Evolutionary conservation across 2,888 invertebrate genomes (phyloP).

Genomic region (Loripinus fragilis): DNA sequence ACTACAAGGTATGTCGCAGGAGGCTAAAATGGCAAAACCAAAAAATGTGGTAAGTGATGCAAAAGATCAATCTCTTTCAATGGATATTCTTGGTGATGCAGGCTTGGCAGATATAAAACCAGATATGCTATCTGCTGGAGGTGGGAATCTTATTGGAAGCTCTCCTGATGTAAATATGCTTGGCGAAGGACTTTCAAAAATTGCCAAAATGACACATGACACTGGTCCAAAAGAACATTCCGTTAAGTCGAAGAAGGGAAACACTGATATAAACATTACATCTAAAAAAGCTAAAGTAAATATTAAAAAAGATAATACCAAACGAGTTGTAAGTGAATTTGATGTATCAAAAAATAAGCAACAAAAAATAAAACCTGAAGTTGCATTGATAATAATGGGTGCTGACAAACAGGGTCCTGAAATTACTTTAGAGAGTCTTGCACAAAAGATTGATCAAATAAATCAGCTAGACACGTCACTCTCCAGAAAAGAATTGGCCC

Average conservation of each 20-base stretch:
- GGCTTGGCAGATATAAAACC: not conserved
- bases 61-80: too few species aligned
- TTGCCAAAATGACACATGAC: not conserved
- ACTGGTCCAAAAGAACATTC: not conserved
- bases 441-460: not conserved
- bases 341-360: not conserved
- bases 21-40: not conserved
- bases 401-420: not conserved
- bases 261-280: not conserved
- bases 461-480: not conserved
- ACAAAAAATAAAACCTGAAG: not conserved
- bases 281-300: conserved; percentile 9
- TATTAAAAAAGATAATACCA: not conserved
- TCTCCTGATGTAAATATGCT: not conserved
- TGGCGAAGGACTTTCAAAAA: not conserved
- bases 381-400: conserved; percentile 1
- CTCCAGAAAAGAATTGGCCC: not conserved
- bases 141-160: not conserved
- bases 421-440: not conserved
- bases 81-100: not conserved
- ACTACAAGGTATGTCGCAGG: not conserved
- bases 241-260: not conserved
- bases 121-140: not conserved
- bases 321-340: not conserved
- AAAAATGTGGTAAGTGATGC: too few species aligned